Evolutionary conservation across 64 coral and sea anemone species (phyloP).

Genomic region (Porites lutea): DNA sequence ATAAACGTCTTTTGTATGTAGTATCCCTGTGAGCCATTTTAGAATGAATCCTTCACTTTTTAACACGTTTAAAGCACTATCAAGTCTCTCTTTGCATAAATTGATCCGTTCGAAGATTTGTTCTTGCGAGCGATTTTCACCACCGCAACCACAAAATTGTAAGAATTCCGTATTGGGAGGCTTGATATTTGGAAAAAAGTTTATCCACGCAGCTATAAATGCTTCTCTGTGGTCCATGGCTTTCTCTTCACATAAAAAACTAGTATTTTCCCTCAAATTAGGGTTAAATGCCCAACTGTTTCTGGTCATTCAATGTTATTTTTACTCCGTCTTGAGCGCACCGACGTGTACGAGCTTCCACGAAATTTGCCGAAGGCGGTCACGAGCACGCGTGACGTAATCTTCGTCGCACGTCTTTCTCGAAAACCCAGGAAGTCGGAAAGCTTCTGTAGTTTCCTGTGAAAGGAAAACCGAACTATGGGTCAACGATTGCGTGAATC

Average conservation of each 20-base stretch:
- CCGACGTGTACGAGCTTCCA: neutral
- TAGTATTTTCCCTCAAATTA: neutral
- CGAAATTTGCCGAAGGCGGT: neutral
- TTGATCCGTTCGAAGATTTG: constrained; percentile 28
- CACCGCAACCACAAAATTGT: constrained; percentile 41
- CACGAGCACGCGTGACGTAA: constrained; percentile 44
- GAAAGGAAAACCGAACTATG: too few species aligned
- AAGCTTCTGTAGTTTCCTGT: too few species aligned
- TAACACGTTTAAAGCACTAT: constrained; percentile 31
- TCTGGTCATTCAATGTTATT: neutral
- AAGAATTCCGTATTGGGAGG: constrained; percentile 31
- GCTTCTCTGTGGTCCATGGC: constrained; percentile 23
- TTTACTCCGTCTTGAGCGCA: constrained; percentile 2
- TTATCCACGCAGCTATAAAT: constrained; percentile 34
- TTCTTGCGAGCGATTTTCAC: constrained; percentile 21
- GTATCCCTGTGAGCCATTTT: constrained; percentile 58
- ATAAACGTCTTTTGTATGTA: constrained; percentile 19
- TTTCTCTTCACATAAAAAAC: neutral
- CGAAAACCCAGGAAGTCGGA: neutral
- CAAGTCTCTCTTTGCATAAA: constrained; percentile 49
- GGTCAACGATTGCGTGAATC: too few species aligned
- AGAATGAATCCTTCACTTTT: constrained; percentile 68
- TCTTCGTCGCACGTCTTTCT: constrained; percentile 17
- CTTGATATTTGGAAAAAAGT: neutral
- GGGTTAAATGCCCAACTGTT: neutral